Evolutionary conservation across 2,888 invertebrate species (phyloP).

Genomic region (Cybosia mesomella): DNA sequence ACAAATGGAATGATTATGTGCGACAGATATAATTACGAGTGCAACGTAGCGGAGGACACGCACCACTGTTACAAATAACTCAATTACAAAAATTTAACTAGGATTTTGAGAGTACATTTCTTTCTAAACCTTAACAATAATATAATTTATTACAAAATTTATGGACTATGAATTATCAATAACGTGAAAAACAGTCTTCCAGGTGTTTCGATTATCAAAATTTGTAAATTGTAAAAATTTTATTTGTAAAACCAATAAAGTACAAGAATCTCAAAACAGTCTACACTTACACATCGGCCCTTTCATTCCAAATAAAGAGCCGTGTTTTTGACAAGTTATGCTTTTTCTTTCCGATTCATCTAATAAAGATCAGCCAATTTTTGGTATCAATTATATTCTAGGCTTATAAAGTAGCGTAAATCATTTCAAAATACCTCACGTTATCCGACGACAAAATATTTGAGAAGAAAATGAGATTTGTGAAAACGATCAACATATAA

Average conservation of each 20-base stretch:
- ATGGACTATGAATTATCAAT: constrained; percentile 82
- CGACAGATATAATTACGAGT: not conserved
- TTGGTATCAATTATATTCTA: constrained; percentile 69
- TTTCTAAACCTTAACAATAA: constrained; percentile 79
- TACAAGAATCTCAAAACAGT: constrained; percentile 80
- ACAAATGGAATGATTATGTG: constrained; percentile 11
- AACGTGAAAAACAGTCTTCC: constrained; percentile 85
- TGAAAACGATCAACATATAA: constrained; percentile 25
- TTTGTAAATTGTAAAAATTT: constrained; percentile 85
- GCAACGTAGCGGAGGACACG: constrained; percentile 7
- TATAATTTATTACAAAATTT: constrained; percentile 79
- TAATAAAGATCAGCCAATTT: constrained; percentile 68
- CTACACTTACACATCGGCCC: constrained; percentile 64
- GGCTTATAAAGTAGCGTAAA: constrained; percentile 52
- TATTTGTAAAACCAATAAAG: constrained; percentile 76
- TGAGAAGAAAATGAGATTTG: constrained; percentile 30
- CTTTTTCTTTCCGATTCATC: constrained; percentile 56
- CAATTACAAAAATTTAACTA: constrained; percentile 43
- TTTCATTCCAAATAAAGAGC: constrained; percentile 51
- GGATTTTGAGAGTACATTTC: constrained; percentile 69
- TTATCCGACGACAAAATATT: constrained; percentile 28
- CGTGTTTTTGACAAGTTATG: constrained; percentile 45
- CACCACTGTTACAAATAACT: constrained; percentile 39
- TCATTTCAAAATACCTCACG: constrained; percentile 36
- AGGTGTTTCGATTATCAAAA: constrained; percentile 82